Base-by-base conservation (phyloP, 1,140 invertebrate species). In the Asbolus verrucosus region DNA sequence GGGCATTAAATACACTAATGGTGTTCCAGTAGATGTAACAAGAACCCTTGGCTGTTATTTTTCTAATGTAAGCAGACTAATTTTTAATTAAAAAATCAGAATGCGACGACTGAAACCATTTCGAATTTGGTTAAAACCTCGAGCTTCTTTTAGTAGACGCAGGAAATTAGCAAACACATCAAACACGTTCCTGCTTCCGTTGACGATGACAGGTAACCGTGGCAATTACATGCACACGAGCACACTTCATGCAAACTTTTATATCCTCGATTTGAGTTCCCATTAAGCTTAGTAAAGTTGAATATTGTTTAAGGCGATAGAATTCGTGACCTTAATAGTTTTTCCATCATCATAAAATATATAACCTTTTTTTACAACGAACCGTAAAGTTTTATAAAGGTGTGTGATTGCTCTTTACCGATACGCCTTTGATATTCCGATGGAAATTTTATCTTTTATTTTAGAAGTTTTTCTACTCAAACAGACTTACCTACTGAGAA, bases 141-240 rank as follows among this genome's bases (percentile, higher is more conserved):
- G 6, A 11, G 33, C 33, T 36, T 36, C 33, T 11, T 36, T 36
- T 6, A 36, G 5, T 36, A 36, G 16, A 13, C 15, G 15, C 43
- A 50, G 43, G 8, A 50, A 50, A 21, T 50, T 50, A 50, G 16
- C 16, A 50, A 18, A 50, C 43, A 27, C 46, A 54, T 54, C 46
- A 54, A 54, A 54, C 46, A 24, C 9, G 11, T 8, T 11, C n/a
- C 46, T 13, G n/a, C 3, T 54, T 54, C 14, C 4, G 41, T n/a
- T 46, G n/a, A 16, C 8, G 41, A 19, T 46, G 41, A 19, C 16
- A 54, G 21, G 46, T 54, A 27, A 54, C 24, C 15, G n/a, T 54
- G 21, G 21, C 27, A 54, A 54, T 54, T 54, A 54, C 18, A n/a
- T n/a, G 46, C 46, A 46, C 41, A n/a, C n/a, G n/a, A n/a, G n/a